Conservation (phyloP, 2,888 invertebrate species). For the Phyto melanocephala region DNA sequence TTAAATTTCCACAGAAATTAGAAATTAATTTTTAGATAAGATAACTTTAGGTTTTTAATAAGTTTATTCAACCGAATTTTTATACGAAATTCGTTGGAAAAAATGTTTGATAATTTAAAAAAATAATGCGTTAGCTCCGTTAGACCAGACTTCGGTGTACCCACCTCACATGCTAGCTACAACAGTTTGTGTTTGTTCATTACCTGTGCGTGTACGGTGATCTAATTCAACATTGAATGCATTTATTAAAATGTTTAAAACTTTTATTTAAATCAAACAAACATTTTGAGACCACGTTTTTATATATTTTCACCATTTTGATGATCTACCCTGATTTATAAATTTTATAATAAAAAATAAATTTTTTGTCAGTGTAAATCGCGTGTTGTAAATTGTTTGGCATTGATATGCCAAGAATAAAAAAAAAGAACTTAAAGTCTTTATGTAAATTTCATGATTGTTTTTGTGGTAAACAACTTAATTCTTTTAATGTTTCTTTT, state of each 20-base stretch:
- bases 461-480: slow-evolving; percentile 1
- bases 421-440: background rate
- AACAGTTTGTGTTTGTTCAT: slow-evolving; percentile 4
- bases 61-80: no score
- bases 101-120: no score
- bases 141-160: background rate
- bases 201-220: background rate
- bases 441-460: background rate
- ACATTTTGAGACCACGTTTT: slow-evolving; percentile 12
- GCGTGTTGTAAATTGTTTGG: slow-evolving; percentile 8
- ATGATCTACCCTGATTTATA: background rate
- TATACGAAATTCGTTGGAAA: no score
- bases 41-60: no score
- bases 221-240: background rate
- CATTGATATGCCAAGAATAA: background rate
- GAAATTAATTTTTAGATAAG: no score
- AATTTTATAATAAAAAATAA: background rate
- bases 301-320: background rate
- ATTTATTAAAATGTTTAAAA: background rate
- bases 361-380: background rate
- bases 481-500: background rate
- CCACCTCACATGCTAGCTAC: background rate
- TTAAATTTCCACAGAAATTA: no score
- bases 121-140: no score
- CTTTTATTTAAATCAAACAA: background rate